Evolutionary conservation across 2,113 vertebrate species (phyloP), one percentile per base, ranked within the genome.

Genomic region (Crotalus helleri): DNA sequence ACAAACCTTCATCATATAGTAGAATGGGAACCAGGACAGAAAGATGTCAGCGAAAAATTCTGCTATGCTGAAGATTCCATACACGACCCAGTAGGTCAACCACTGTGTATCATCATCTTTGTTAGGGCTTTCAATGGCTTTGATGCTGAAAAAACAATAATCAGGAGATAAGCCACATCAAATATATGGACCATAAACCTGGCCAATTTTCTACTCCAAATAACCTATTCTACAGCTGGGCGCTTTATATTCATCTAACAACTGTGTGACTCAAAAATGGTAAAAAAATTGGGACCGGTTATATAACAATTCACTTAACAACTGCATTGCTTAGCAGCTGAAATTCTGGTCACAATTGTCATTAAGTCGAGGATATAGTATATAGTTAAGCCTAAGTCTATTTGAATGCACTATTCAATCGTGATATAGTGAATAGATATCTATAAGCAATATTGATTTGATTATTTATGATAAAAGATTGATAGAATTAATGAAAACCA

Each of bases 71-170:
- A 99, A 99, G 94, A 99, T 81, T 0, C 99, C 99, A 3, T 99
- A 99, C 8, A 99, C 99, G 17, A 99, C 99, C 99, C 99, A 99
- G 97, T 99, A 99, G 54, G 98, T 99, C 96, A 99, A 98, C 99
- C 99, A 99, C 94, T 99, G 99, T 0, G 99, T 99, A 89, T 99
- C 99, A 8, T 99, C 99, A 0, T 99, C 99, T 98, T 99, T 99
- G 94, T 97, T 98, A n/a, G 98, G 97, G 93, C 99, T 99, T 97
- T 99, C 99, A 89, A 99, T 99, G 74, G 99, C 99, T 96, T 99
- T 99, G 94, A 99, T 99, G 95, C 99, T 99, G 97, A 26, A 96
- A 97, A 95, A 54, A 95, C 93, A 94, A 94, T 13, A 94, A 90
- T 74, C 17, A 93, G 93, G 3, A 92, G 55, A 33, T 59, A 11